Base-by-base conservation (phyloP, 1,140 invertebrate species). In the Ooceraea biroi region DNA sequence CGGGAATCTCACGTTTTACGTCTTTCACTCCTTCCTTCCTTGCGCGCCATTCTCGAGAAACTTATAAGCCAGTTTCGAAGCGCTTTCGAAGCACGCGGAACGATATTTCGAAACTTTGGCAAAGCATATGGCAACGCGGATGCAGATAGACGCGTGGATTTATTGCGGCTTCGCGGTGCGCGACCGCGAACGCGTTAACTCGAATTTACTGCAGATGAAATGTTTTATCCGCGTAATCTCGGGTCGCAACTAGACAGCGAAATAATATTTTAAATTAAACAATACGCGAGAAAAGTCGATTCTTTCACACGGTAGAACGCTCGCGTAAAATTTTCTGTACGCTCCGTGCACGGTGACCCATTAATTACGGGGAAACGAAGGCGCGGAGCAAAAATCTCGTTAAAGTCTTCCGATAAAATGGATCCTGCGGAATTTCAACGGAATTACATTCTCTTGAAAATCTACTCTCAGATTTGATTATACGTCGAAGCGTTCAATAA, bases 131-230 rank as follows among this genome's bases (percentile, higher is more conserved):
- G 12, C 69, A n/a, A 12, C 14, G 19, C 19, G 50, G 57, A 72
- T 17, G 50, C 30, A 52, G 50, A 72, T 14, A 44, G 41, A 61
- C 41, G 41, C 22, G 22, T 14, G 17, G 17, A 65, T 65, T 65
- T 65, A 65, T 73, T 30, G 17, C 30, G 17, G 3, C 11, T 36
- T 17, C 30, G 3, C 14, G 14, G 14, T 22, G 36, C 25, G 36
- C 27, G 14, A 52, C 30, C 22, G 50, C 30, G 36, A 57, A 57
- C 8, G 12, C 41, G 57, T 63, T 63, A 63, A 63, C 58, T n/a
- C 72, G 58, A 76, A 76, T 76, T 76, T 63, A 50, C 58, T 63
- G 27, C 73, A 27, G 25, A 22, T 36, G n/a, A 50, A n/a, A 50
- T 44, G 19, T 30, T 50, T 50, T 14, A 76, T 76, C 12, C 73